A percentile compares a stretch with the other conserved stretches of the same genome.
These are phyloP conservation scores for Xiphorhynchus elegans DNA, from an alignment of 2,113 vertebrate species.

Conservation along the genomic window DNA sequence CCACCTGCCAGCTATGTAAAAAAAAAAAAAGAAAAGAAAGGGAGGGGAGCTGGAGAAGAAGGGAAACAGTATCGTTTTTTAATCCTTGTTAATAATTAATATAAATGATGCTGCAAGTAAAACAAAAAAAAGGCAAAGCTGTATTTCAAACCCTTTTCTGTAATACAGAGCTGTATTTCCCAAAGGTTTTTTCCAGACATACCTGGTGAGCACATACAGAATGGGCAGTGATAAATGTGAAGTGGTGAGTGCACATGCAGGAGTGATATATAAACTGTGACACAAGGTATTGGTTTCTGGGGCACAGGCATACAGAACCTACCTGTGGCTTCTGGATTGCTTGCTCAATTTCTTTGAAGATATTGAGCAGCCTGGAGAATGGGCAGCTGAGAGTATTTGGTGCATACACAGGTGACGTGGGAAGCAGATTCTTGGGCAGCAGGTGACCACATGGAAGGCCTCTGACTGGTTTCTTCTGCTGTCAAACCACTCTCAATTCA, in stretches of 20 bases:
- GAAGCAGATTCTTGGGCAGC: neutral
- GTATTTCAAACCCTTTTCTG: neutral
- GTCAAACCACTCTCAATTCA: neutral
- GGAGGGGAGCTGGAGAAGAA: neutral
- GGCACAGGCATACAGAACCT: neutral
- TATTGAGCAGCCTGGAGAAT: neutral
- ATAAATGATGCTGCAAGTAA: neutral
- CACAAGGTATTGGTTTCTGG: rapidly evolving
- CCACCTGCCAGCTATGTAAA: rapidly evolving
- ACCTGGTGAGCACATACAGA: rapidly evolving
- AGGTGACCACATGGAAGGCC: neutral
- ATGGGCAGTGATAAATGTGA: neutral
- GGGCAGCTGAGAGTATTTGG: neutral
- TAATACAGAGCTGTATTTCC: neutral
- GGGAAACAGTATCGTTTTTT: neutral
- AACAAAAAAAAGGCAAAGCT: neutral
- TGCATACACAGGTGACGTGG: neutral
- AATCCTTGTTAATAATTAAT: neutral
- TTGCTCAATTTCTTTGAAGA: neutral
- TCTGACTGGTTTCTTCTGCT: neutral
- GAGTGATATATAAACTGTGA: neutral
- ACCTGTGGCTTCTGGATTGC: neutral
- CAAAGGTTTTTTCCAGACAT: neutral
- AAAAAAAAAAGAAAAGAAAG: neutral
- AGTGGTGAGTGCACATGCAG: rapidly evolving